Base-by-base conservation (phyloP, 2,888 invertebrate species). In the Adelognathus sp. region DNA sequence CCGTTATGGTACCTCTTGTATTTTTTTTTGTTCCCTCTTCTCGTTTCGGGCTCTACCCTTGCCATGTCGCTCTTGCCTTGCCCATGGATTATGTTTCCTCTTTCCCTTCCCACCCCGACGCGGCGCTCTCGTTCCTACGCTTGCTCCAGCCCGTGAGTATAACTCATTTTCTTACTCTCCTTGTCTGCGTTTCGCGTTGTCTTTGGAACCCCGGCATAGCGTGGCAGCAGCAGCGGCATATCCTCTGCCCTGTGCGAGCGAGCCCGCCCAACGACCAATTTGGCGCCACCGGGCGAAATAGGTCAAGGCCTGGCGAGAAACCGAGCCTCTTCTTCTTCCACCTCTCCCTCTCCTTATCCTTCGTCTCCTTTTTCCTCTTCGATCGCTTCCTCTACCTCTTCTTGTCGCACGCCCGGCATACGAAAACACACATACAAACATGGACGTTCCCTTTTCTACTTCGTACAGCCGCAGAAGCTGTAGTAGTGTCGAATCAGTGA, bases 261-360 rank as follows among this genome's bases (percentile, higher is more conserved):
- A 61, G 72, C 67, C 79, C 82, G 84, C 77, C 86, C 82, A 83
- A 81, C 87, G 85, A 87, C 85, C 88, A 86, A 87, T 87, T 90
- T 88, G 89, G 87, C 89, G 89, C 88, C 89, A 86, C 74, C 83
- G 78, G 83, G 81, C 82, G 81, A 90, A 89, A 88, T 90, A 88
- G 90, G 90, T 90, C 90, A 90, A 90, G 90, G 90, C 85, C 86
- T 85, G 83, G 83, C 36, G 67, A 70, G 71, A 63, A 79, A 66
- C 70, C 74, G 56, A 77, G 46, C 70, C 50, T 36, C 39, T 39
- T 18, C 54, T 33, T 24, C 31, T 36, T 21, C 7, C 61, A 29
- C 44, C 41, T 36, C 33, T 69, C 58, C 21, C 46, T 18, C 39
- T 46, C 44, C 52, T 64, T 24, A 50, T 33, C 31, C 56, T 29